These are phyloP conservation scores for Panopea generosa DNA, from an alignment of 2,888 invertebrate species.

Conservation along the genomic window DNA sequence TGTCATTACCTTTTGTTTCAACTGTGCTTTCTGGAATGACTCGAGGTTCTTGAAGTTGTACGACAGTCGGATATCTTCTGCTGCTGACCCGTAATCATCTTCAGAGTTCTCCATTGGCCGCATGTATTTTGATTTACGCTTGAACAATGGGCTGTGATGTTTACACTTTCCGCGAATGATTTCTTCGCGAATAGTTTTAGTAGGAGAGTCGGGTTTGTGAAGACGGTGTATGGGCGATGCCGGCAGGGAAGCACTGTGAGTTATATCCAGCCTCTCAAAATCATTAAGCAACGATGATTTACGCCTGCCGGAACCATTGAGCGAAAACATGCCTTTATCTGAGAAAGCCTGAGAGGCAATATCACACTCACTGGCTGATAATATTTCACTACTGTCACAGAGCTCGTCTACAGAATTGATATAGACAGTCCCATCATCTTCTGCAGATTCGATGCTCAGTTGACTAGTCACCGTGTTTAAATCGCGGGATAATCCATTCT, in stretches of 20 bases:
- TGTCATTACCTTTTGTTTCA: conserved; percentile 84
- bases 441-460: conserved; percentile 11
- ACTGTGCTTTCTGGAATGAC: conserved; percentile 83
- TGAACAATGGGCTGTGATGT: conserved; percentile 79
- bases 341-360: not conserved
- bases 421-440: not conserved
- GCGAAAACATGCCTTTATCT: not conserved
- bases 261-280: conserved; percentile 63
- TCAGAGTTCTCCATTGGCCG: conserved; percentile 70
- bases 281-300: conserved; percentile 55
- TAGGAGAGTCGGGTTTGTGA: conserved; percentile 71
- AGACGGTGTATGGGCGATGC: conserved; percentile 78
- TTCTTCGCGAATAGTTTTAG: conserved; percentile 73
- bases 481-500: not conserved
- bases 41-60: conserved; percentile 82
- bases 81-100: conserved; percentile 70
- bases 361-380: not conserved
- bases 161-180: conserved; percentile 74
- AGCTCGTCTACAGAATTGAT: not conserved
- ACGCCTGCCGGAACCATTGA: conserved; percentile 10
- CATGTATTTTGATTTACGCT: conserved; percentile 72
- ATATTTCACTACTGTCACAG: not conserved
- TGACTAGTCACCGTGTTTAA: not conserved
- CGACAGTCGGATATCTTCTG: conserved; percentile 74
- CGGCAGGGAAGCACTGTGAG: conserved; percentile 81